Base-by-base conservation (phyloP, 2,113 vertebrate genomes). In the Rhinolophus sinicus region DNA sequence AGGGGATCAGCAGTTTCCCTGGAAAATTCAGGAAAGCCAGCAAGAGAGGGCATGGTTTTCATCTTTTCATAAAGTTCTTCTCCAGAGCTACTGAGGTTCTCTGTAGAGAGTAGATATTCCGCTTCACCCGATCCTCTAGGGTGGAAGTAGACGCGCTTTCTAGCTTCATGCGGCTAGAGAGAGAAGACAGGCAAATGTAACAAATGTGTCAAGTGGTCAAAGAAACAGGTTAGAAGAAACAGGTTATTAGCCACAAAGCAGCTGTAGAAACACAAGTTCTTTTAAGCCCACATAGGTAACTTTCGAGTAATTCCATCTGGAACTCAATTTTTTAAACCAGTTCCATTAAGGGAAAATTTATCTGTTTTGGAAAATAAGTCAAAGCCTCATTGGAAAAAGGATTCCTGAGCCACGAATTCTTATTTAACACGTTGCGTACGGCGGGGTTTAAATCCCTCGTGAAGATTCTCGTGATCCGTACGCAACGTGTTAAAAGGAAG, bases 61-160 rank as follows among this genome's bases (percentile, higher is more conserved):
- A 98, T 97, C 97, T 97, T 91, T 94, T 97, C 99, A 99, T 99
- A 11, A 99, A 99, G 98, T 99, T 99, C 86, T 98, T 99, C 76
- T 99, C 99, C 97, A 99, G 85, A 19, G 99, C 99, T 1, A 99
- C 98, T 0, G 99, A 97, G 0, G 99, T 99, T 87, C 99, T 99
- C 98, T 99, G 99, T 10, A 99, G 99, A 89, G 99, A 99, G 98
- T 99, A 99, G 98, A 99, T 99, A 30, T 99, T 99, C 88, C 99
- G 99, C 92, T 99, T 99, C 69, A 99, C 99, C 11, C 99, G 96
- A 52, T 99, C 99, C 95, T 99, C 99, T 50, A 99, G 92, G 1
- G 98, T 99, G 5, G 99, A 99, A 3, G 98, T 99, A 19, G 99
- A 98, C 0, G 99, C 99, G 0, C 99, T 99, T 84, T 99, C 99